Evolutionary conservation across 2,888 invertebrate species (phyloP), one percentile per base, ranked within the genome.

Genomic region (Netelia inedita): DNA sequence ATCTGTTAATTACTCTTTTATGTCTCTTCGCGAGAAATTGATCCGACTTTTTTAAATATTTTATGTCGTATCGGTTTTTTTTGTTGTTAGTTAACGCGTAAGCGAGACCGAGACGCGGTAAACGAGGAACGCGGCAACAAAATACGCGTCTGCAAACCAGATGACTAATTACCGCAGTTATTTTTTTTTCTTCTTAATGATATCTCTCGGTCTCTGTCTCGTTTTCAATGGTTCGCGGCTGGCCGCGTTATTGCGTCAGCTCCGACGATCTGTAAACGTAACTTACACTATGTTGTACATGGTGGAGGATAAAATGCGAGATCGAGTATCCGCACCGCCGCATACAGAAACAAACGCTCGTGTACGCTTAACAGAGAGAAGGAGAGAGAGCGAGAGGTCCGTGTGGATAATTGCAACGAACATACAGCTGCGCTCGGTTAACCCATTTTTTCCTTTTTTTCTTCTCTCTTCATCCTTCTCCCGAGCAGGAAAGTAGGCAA

Each of bases 91-190:
- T 50, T 14, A 23, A 19, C 28, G 63, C 5, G 6, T 63, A 14
- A 19, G 14, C 43, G 16, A 23, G 28, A 21, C 35, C 19, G 50
- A 50, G 50, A 74, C 16, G 53, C 50, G 73, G 23, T 50, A 53
- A 61, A 16, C 16, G n/a, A 66, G 65, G 63, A 28, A 14, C 35
- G 21, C 55, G 50, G 61, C 73, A 68, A 59, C 79, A 41, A 59
- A 73, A 57, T 73, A 53, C 71, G 61, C 66, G 72, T 75, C 66
- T 57, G 28, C 53, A 61, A 16, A 73, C 75, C 85, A 84, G 79
- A 85, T 86, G 82, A 85, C 82, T 86, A 86, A 86, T 86, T 86
- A 86, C 85, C 78, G 66, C 78, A 35, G 69, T 74, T 76, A 16
- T 23, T 28, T 68, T 23, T 61, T 71, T 69, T 57, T 79, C 74